These are phyloP conservation scores for Channa maculata DNA, from an alignment of 2,113 vertebrate genomes.

Conservation along the genomic window DNA sequence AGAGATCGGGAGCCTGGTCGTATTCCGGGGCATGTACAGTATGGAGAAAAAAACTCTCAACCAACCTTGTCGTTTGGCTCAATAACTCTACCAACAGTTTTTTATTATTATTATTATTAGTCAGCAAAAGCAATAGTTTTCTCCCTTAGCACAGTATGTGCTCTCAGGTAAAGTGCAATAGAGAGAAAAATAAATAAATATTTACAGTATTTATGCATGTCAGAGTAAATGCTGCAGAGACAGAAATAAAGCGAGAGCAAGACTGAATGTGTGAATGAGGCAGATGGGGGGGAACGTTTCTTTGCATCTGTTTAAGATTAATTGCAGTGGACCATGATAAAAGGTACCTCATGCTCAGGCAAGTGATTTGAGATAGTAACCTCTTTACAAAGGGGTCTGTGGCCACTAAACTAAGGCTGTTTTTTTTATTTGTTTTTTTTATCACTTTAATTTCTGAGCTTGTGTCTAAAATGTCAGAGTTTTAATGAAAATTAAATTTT, in stretches of 20 bases:
- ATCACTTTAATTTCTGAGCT: slow-evolving; percentile 3
- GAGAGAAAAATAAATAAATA: slow-evolving; percentile 48
- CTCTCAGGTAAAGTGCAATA: slow-evolving; percentile 44
- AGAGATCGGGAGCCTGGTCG: slow-evolving; percentile 21
- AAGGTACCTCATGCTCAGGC: slow-evolving; percentile 47
- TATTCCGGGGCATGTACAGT: slow-evolving; percentile 29
- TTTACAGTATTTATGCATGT: slow-evolving; percentile 33
- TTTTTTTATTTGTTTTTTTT: slow-evolving; percentile 1
- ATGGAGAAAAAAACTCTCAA: slow-evolving; percentile 4
- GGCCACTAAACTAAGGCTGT: slow-evolving; percentile 2
- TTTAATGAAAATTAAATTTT: neutral
- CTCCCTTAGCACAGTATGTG: slow-evolving; percentile 26
- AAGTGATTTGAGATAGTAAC: slow-evolving; percentile 42
- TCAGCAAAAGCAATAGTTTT: slow-evolving; percentile 28
- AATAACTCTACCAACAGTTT: slow-evolving; percentile 6
- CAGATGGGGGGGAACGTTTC: slow-evolving; percentile 13
- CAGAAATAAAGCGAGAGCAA: slow-evolving; percentile 14
- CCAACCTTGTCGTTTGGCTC: slow-evolving; percentile 16
- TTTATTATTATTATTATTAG: slow-evolving; percentile 10
- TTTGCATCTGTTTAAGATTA: slow-evolving; percentile 62
- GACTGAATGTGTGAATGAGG: slow-evolving; percentile 14
- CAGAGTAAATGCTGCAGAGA: slow-evolving; percentile 20
- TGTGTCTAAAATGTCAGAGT: slow-evolving; percentile 3
- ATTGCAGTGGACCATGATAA: slow-evolving; percentile 63
- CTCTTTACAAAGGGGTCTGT: neutral